Evolutionary conservation across 1,140 invertebrate genomes (phyloP).

Genomic region (Heliconius nattereri): DNA sequence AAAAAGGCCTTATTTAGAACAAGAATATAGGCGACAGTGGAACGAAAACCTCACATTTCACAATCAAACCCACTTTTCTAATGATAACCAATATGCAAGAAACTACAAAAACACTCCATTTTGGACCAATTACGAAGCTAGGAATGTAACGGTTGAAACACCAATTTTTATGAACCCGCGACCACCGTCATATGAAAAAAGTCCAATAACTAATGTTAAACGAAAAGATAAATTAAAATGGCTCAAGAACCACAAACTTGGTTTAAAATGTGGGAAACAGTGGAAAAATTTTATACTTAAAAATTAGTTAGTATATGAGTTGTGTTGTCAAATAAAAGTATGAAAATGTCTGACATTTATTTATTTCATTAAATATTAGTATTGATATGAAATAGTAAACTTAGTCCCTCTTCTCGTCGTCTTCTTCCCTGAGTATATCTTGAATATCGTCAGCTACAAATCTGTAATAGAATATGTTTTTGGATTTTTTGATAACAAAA

Average conservation of each 20-base stretch:
- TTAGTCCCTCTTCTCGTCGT: constrained; percentile 41
- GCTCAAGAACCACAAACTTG: constrained; percentile 57
- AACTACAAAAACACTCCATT: constrained; percentile 33
- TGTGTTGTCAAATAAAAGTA: constrained; percentile 42
- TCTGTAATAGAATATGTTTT: constrained; percentile 49
- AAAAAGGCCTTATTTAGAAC: constrained; percentile 57
- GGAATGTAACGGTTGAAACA: constrained; percentile 43
- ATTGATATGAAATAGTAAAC: neutral
- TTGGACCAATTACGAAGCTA: constrained; percentile 51
- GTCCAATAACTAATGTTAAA: neutral
- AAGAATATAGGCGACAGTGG: constrained; percentile 63
- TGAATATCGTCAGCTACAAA: constrained; percentile 67
- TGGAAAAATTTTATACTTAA: constrained; percentile 58
- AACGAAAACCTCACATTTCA: constrained; percentile 57
- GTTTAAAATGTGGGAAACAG: constrained; percentile 48
- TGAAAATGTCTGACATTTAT: constrained; percentile 10
- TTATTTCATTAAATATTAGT: constrained; percentile 14
- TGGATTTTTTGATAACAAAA: neutral
- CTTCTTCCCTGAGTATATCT: constrained; percentile 37
- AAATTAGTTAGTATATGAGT: constrained; percentile 35
- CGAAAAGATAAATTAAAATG: constrained; percentile 47
- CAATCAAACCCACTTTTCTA: constrained; percentile 32
- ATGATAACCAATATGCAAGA: constrained; percentile 21
- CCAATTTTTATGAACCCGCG: neutral
- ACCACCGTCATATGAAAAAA: neutral